Base-by-base conservation (phyloP, 2,797 vertebrate species). In the Threskiornis aethiopicus region DNA sequence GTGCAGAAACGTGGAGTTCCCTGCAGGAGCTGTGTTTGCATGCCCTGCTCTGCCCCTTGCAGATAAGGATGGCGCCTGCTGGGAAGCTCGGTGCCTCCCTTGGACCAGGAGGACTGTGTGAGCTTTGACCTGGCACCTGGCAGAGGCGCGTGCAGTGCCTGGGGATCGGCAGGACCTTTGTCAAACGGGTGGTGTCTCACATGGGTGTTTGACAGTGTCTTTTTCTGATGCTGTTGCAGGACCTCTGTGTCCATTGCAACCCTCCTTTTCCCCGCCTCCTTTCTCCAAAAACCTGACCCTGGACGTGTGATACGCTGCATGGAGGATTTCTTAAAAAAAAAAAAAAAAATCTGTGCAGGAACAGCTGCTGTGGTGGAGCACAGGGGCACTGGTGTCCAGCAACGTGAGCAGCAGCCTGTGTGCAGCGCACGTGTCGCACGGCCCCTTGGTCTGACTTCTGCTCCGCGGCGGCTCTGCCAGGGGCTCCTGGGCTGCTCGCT, bases 121-220 rank as follows among this genome's bases (percentile, higher is more conserved):
- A 97, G 93, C 95, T 96, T 95, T 92, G 91, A 58, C 87, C 93
- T 42, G 81, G 78, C 87, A 90, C 93, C 70, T 89, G 95, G 84
- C 94, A 87, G 66, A 69, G 78, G 3, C 51, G 4, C 24, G 46
- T 87, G 89, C 19, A 2, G 75, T 1, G 4, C 91, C 6, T 1
- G 89, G 80, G 82, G n/a, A 5, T 41, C 28, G 82, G 82, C 59
- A 25, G 84, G 82, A 69, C 66, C 75, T 77, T 54, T 46, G 62
- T 77, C 89, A 58, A 16, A 58, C 25, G 37, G 80, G 73, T 89
- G 81, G 8, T 49, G 59, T 39, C 87, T 82, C 16, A 37, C 55
- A 6, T 4, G 7, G 49, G 6, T 21, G n/a, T 49, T 62, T 47
- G 61, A n/a, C 20, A 17, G 33, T 4, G 25, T 16, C 26, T 31